A percentile compares a stretch with the other conserved stretches of the same genome.
Evolutionary conservation across 2,797 vertebrate genomes (phyloP).

Genomic region (Onychomys leucogaster): DNA sequence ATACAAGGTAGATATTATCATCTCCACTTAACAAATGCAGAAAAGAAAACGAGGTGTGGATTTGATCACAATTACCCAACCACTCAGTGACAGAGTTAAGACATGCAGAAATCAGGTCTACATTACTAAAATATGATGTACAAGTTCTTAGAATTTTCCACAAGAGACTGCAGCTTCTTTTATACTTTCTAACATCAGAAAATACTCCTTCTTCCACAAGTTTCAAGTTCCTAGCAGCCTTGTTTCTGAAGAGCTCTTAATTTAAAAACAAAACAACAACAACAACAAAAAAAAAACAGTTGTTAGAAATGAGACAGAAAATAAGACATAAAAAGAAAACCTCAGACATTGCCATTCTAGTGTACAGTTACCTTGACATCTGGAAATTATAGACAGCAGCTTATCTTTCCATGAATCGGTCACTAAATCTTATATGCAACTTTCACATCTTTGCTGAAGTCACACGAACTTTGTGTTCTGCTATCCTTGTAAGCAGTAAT

Average conservation of each 20-base stretch:
- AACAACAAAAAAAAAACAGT: conserved; percentile 57
- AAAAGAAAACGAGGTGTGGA: conserved; percentile 53
- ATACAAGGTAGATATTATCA: conserved; percentile 51
- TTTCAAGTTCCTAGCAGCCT: conserved; percentile 72
- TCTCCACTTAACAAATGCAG: conserved; percentile 6
- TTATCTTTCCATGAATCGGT: conserved; percentile 78
- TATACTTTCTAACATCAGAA: conserved; percentile 1
- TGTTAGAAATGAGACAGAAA: conserved; percentile 82
- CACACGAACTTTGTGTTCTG: background rate
- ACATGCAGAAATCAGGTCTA: conserved; percentile 13
- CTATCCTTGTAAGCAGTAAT: background rate
- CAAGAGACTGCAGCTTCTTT: background rate
- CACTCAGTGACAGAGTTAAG: background rate
- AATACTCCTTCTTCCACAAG: conserved; percentile 63
- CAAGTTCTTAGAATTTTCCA: conserved; percentile 61
- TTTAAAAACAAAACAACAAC: too few species aligned
- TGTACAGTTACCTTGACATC: conserved; percentile 75
- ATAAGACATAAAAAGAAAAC: conserved; percentile 78
- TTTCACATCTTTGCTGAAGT: conserved; percentile 62
- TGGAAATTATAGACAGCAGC: conserved; percentile 82
- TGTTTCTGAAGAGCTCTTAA: conserved; percentile 77
- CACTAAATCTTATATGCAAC: conserved; percentile 60
- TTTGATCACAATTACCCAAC: conserved; percentile 3
- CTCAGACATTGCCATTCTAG: conserved; percentile 69
- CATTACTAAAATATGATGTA: background rate